Evolutionary conservation across 2,888 invertebrate species (phyloP).

Genomic region (Spialia ferax): DNA sequence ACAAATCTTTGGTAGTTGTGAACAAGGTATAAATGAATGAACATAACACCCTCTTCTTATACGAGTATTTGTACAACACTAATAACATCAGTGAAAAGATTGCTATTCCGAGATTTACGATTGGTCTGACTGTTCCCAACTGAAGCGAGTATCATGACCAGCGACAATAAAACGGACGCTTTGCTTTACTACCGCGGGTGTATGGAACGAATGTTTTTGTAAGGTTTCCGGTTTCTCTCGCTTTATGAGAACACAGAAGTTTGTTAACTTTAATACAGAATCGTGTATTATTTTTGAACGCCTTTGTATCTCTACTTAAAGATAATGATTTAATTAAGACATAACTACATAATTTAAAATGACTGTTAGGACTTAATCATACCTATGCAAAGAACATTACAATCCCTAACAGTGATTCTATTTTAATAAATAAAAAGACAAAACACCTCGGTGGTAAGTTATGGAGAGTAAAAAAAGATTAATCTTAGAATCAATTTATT

Average conservation of each 20-base stretch:
- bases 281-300: constrained; percentile 47
- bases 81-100: constrained; percentile 60
- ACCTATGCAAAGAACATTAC: not conserved
- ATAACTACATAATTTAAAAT: not conserved
- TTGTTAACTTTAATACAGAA: constrained; percentile 11
- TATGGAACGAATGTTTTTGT: constrained; percentile 69
- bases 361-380: not conserved
- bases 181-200: constrained; percentile 60
- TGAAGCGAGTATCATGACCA: constrained; percentile 67
- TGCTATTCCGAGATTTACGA: constrained; percentile 79
- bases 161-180: constrained; percentile 75
- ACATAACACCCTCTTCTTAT: constrained; percentile 18
- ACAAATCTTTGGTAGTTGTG: not conserved
- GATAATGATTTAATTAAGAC: no score
- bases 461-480: constrained; percentile 75
- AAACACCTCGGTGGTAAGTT: constrained; percentile 60
- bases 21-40: not conserved
- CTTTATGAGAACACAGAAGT: constrained; percentile 45
- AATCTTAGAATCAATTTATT: constrained; percentile 85
- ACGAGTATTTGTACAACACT: constrained; percentile 55
- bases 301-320: not conserved
- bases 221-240: constrained; percentile 73
- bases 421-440: constrained; percentile 52
- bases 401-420: constrained; percentile 35
- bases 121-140: constrained; percentile 68